Conservation (phyloP, 2,888 invertebrate genomes). For the Drosophila helvetica region DNA sequence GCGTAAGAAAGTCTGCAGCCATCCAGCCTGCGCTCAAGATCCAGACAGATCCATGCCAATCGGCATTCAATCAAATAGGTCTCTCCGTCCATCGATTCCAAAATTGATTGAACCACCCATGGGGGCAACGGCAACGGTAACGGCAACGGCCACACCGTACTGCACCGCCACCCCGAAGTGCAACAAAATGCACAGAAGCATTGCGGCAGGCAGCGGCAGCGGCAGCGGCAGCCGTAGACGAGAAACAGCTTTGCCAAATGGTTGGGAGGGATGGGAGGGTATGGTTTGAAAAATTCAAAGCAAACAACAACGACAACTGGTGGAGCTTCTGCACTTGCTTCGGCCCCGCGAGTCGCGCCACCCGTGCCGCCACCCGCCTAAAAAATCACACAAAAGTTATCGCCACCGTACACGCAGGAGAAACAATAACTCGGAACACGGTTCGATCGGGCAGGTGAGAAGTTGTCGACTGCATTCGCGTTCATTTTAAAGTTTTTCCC, state of each 20-base stretch:
- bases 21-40: no score
- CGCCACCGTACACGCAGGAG: conserved; percentile 34
- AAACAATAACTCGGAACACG: conserved; percentile 43
- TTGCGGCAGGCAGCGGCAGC: conserved; percentile 33
- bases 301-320: conserved; percentile 54
- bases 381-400: conserved; percentile 64
- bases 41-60: neutral
- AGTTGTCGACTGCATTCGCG: conserved; percentile 5
- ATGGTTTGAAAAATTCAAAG: conserved; percentile 71
- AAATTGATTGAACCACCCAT: conserved; percentile 43
- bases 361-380: conserved; percentile 42
- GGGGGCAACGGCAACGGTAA: conserved; percentile 11
- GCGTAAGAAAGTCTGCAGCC: no score
- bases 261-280: conserved; percentile 42
- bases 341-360: conserved; percentile 10
- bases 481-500: conserved; percentile 6
- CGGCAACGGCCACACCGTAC: conserved; percentile 18
- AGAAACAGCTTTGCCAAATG: conserved; percentile 69
- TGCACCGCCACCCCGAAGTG: conserved; percentile 43
- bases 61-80: conserved; percentile 15
- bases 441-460: conserved; percentile 38
- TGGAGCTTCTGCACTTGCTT: conserved; percentile 24
- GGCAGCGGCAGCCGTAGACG: conserved; percentile 29
- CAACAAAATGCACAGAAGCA: conserved; percentile 70
- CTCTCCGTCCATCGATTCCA: conserved; percentile 18